Percentiles rank a stretch among this genome's conserved stretches.
phyloP scores from a whole-genome alignment of 35 echinoderm and acorn worm species.

The Acanthaster planci region DNA sequence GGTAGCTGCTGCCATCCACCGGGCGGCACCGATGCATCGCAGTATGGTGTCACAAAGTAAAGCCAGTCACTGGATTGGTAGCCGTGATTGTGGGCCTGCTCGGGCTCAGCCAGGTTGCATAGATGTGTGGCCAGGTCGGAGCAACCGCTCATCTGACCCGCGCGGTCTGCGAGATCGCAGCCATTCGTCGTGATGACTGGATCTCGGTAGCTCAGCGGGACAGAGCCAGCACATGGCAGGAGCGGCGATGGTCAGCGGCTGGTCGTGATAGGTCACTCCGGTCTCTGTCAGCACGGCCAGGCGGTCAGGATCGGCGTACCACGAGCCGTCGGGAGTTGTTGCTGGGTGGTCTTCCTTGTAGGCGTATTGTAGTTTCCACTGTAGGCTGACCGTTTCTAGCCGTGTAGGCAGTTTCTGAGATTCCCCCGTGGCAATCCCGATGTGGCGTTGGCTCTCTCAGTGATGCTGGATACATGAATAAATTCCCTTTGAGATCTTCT shows the following conservation, averaged over 20 bases:
- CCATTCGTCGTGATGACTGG: neutral
- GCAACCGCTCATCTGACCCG: neutral
- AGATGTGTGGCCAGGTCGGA: neutral
- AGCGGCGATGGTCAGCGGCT: neutral
- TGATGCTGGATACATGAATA: too few relatives aligned
- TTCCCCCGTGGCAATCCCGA: too few relatives aligned
- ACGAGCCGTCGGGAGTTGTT: neutral
- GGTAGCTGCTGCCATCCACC: neutral
- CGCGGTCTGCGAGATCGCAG: neutral
- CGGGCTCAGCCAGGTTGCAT: neutral
- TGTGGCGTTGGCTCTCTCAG: too few relatives aligned
- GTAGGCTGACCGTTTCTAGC: too few relatives aligned
- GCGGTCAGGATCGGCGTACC: neutral
- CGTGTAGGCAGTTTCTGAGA: too few relatives aligned
- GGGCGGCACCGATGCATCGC: neutral
- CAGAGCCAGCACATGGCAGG: neutral
- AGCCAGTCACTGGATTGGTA: neutral
- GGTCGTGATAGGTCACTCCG: constrained; percentile 8
- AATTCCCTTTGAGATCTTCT: too few relatives aligned
- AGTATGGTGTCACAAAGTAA: neutral
- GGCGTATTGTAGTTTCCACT: too few relatives aligned
- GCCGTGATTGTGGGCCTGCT: neutral
- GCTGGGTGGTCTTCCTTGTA: neutral
- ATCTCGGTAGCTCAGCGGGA: neutral
- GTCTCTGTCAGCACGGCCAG: neutral